Base-by-base conservation (phyloP, 2,888 invertebrate species). In the Litoditis marina region DNA sequence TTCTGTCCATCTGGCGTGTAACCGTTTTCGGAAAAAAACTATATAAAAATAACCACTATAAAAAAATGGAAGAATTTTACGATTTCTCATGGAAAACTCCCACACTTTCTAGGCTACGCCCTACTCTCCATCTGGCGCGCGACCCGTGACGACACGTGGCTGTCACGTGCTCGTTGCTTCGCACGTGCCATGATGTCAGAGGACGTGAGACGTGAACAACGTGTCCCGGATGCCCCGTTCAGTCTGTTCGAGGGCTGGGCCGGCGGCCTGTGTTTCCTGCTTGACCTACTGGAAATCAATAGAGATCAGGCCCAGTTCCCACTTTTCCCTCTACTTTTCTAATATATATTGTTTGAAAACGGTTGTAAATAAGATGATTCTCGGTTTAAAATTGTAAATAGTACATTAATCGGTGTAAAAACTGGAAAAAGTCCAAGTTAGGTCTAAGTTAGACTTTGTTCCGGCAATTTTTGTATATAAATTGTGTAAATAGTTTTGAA, bases 201-300 rank as follows among this genome's bases (percentile, higher is more conserved):
- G 11, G 65, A 68, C 32, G 60, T 73, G 16, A 34, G 42, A 16
- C 47, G 31, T 82, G 84, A 87, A 68, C 85, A 85, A 63, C 87
- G 88, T 68, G 89, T 91, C 16, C 92, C 92, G 0, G 92, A 92
- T 83, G 87, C 87, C 74, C 92, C 92, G 0, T 90, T 88, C 73
- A 91, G 91, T 81, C 86, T 94, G 74, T 92, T 89, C 84, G 93
- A 93, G 85, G 93, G 93, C 1, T 87, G 88, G 60, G 91, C 92
- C 11, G 93, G 93, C 2, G 90, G 92, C 1, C 89, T 90, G 8
- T 92, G 92, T 80, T 93, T 87, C 83, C 84, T 93, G 56, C 86
- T 88, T 8, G 92, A 93, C 85, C 84, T 92, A 1, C 84, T 89
- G 1, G 84, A 88, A 53, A 91, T 91, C 6, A 86, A 88, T 44